Conservation (phyloP, 2,888 invertebrate genomes). For the Dermolepida albohirtum region DNA sequence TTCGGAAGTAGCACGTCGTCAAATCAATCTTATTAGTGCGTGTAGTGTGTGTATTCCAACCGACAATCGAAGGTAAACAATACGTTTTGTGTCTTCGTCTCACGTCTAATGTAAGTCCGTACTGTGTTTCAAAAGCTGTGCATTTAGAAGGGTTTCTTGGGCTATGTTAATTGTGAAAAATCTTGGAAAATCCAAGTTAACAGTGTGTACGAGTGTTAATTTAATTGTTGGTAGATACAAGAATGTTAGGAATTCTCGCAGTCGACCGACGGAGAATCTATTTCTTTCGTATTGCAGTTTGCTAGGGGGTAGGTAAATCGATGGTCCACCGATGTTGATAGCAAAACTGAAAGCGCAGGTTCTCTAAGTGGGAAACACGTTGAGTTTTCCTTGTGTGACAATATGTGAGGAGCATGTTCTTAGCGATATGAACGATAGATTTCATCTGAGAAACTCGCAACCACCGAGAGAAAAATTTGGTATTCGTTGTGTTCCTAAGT, state of each 20-base stretch:
- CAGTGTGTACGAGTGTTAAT: conserved; percentile 1
- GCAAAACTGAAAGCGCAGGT: conserved; percentile 20
- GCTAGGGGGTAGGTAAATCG: conserved; percentile 27
- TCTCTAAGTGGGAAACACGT: conserved; percentile 13
- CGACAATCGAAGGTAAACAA: conserved; percentile 64
- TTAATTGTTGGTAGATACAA: neutral
- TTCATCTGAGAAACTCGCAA: too few relatives aligned
- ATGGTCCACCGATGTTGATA: conserved; percentile 36
- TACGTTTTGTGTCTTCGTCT: conserved; percentile 54
- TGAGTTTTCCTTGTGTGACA: neutral
- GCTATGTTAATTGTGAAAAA: too few relatives aligned
- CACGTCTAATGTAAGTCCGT: conserved; percentile 50
- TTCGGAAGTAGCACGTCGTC: conserved; percentile 5
- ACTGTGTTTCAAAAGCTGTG: conserved; percentile 15
- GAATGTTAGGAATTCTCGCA: neutral
- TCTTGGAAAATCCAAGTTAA: neutral
- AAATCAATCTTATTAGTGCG: conserved; percentile 29
- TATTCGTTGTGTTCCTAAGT: too few relatives aligned
- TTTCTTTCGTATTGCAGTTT: conserved; percentile 21
- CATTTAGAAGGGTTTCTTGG: too few relatives aligned
- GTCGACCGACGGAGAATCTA: conserved; percentile 17
- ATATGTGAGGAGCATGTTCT: neutral
- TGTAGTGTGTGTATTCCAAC: conserved; percentile 54
- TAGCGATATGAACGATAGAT: neutral
- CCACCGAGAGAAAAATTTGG: too few relatives aligned